phyloP scores from a whole-genome alignment of 2,113 vertebrate species.

The Tragelaphus buxtoni region DNA sequence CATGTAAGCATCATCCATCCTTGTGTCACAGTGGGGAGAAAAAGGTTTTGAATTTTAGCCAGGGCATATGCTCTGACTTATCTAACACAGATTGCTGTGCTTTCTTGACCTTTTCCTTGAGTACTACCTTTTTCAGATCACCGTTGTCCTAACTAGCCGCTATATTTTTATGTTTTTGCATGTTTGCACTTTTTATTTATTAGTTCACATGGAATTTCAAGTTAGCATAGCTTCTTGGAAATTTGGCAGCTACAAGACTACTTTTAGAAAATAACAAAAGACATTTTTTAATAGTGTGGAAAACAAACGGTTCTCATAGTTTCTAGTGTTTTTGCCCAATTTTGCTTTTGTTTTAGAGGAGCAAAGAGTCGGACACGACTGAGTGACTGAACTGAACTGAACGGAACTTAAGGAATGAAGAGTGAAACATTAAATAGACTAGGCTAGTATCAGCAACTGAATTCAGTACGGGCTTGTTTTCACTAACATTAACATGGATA shows the following conservation, averaged over 20 bases:
- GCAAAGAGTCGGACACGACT: not conserved
- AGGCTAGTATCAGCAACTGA: not conserved
- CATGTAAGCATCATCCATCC: not conserved
- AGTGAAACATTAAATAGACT: slow-evolving; percentile 3
- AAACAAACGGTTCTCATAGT: not conserved
- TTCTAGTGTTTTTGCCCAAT: not conserved
- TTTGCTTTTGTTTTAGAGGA: slow-evolving; percentile 44
- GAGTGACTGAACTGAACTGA: no score
- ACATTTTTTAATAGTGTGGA: not conserved
- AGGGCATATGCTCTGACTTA: not conserved
- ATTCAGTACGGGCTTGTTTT: not conserved
- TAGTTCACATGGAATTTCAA: not conserved
- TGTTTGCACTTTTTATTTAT: slow-evolving; percentile 22
- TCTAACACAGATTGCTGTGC: not conserved
- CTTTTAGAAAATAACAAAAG: not conserved
- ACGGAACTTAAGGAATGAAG: not conserved
- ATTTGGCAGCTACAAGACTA: not conserved
- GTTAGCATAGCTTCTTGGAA: not conserved
- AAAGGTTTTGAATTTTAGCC: not conserved
- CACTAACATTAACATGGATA: not conserved
- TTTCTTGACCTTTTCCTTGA: not conserved
- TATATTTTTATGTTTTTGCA: not conserved
- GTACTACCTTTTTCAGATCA: not conserved
- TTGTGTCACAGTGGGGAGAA: not conserved
- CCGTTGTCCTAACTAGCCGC: not conserved